A percentile compares a stretch with the other conserved stretches of the same genome.
Conservation (phyloP, 2,113 vertebrate species). For the Caranx melampygus region DNA sequence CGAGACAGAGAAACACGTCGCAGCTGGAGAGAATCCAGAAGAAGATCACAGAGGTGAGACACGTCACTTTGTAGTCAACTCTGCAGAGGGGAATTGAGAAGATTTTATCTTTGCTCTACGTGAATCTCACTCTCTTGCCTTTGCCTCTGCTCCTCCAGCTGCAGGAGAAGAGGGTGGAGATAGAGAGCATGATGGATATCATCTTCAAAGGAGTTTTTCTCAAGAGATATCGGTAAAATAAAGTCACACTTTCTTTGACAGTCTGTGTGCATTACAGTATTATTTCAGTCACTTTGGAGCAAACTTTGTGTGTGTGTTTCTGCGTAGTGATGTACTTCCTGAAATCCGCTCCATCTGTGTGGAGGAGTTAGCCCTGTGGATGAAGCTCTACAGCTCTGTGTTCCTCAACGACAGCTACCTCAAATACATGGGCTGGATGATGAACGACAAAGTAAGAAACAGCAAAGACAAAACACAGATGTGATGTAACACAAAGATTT, state of each 20-base stretch:
- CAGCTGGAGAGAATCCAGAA: slow-evolving; percentile 86
- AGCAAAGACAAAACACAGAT: neutral
- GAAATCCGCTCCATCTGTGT: slow-evolving; percentile 91
- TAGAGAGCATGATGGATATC: slow-evolving; percentile 90
- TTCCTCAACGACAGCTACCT: slow-evolving; percentile 92
- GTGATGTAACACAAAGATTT: neutral
- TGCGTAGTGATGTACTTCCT: slow-evolving; percentile 87
- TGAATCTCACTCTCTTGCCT: neutral
- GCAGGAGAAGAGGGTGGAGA: slow-evolving; percentile 86
- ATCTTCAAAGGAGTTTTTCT: slow-evolving; percentile 93
- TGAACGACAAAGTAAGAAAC: slow-evolving; percentile 88
- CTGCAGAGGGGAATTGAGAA: neutral
- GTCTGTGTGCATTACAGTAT: neutral
- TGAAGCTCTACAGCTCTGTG: slow-evolving; percentile 86
- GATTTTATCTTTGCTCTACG: neutral
- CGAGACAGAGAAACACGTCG: slow-evolving; percentile 76
- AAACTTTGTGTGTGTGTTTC: neutral
- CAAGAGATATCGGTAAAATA: slow-evolving; percentile 88
- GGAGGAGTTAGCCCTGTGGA: slow-evolving; percentile 91
- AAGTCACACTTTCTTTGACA: neutral
- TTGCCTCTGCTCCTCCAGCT: slow-evolving; percentile 77
- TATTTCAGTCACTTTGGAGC: neutral
- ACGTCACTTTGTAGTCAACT: too few relatives aligned
- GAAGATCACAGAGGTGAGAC: slow-evolving; percentile 87
- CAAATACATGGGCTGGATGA: slow-evolving; percentile 94